Conservation (phyloP, 2,113 vertebrate genomes). For the Setophaga petechia region DNA sequence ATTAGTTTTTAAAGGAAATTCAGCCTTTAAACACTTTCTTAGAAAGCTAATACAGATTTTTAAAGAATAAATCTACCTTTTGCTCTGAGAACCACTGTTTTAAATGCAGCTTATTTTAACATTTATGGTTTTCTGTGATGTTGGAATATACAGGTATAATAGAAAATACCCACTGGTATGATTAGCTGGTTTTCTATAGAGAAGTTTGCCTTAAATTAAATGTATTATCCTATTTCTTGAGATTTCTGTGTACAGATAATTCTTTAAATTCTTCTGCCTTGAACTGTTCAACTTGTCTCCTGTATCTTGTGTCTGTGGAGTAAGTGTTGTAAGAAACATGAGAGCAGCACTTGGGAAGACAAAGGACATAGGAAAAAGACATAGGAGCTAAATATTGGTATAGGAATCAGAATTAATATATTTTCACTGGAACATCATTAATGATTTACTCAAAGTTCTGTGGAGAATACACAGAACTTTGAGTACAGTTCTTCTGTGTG, state of each 20-base stretch:
- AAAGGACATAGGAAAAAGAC: no score
- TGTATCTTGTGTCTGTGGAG: neutral
- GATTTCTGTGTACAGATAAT: neutral
- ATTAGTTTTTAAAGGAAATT: neutral
- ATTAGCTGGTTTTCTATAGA: neutral
- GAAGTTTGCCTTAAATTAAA: neutral
- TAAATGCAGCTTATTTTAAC: neutral
- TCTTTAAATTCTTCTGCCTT: neutral
- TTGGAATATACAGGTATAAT: neutral
- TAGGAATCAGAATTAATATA: neutral
- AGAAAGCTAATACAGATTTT: neutral
- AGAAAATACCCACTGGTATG: neutral
- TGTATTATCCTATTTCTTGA: neutral
- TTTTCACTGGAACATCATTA: neutral
- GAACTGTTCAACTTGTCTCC: neutral
- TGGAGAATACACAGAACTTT: neutral
- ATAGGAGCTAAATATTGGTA: neutral
- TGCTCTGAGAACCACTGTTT: neutral
- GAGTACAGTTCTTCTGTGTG: neutral
- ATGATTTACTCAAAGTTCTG: neutral
- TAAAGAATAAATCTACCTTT: neutral
- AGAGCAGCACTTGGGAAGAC: neutral
- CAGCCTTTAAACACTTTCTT: neutral
- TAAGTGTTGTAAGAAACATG: neutral
- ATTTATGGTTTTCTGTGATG: neutral